A percentile compares a stretch with the other conserved stretches of the same genome.
Evolutionary conservation across 1,140 invertebrate species (phyloP).

Genomic region (Penaeus indicus): DNA sequence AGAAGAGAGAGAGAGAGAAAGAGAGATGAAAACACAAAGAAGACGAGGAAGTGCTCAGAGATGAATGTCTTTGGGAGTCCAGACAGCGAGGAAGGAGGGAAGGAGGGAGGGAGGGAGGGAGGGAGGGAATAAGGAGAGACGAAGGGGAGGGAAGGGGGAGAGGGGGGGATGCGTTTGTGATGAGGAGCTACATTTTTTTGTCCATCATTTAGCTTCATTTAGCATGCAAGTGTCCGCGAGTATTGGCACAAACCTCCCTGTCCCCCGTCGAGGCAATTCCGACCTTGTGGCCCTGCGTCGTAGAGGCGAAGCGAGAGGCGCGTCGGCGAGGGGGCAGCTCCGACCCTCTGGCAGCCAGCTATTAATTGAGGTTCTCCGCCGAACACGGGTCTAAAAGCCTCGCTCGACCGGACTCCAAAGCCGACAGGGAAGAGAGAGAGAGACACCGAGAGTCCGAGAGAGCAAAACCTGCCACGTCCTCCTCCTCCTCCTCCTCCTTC

Average conservation of each 20-base stretch:
- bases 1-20: too few relatives aligned
- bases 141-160: background rate
- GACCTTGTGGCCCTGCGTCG: background rate
- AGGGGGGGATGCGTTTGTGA: conserved; percentile 16
- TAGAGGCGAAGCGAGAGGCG: background rate
- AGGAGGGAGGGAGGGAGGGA: conserved; percentile 1
- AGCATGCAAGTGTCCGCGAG: conserved; percentile 39
- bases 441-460: too few relatives aligned
- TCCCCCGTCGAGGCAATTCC: background rate
- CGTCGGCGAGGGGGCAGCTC: background rate
- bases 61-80: too few relatives aligned
- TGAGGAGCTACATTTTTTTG: conserved; percentile 48
- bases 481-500: too few relatives aligned
- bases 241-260: background rate
- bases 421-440: too few relatives aligned
- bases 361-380: conserved; percentile 45
- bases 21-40: too few relatives aligned
- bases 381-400: conserved; percentile 18
- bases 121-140: background rate
- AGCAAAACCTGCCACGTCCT: too few relatives aligned
- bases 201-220: conserved; percentile 60
- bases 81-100: too few relatives aligned
- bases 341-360: conserved; percentile 44
- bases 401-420: too few relatives aligned
- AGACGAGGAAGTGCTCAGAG: too few relatives aligned